Base-by-base conservation (phyloP, 2,888 invertebrate species). In the Copidosoma aretas region DNA sequence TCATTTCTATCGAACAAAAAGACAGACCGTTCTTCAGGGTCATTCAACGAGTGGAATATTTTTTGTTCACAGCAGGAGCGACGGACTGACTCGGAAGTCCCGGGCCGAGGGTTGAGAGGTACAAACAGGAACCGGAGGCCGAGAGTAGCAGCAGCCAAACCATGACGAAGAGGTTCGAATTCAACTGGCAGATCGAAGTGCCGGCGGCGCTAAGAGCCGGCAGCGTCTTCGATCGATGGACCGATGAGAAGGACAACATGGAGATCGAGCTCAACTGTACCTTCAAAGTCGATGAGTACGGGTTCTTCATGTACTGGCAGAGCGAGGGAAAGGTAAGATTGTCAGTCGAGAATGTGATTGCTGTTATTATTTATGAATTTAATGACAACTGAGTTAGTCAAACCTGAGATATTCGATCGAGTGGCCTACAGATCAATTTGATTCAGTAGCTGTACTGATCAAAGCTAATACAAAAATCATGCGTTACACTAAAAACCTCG, bases 121-220 rank as follows among this genome's bases (percentile, higher is more conserved):
- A 39, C 32, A 56, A n/a, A 10, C 2, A 32, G 17, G 32, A 32
- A 8, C 32, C 4, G 8, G 8, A 32, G 32, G 32, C 32, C 32
- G 8, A 32, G 10, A 52, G 51, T 15, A 17, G 21, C 14, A 12
- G 22, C 19, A 12, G n/a, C 15, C 43, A 25, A 32, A 82, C 77
- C 71, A 97, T 97, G 97, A 98, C 98, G 82, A 99, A 99, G 87
- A 94, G 93, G 85, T 98, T 96, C 87, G 98, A 98, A 84, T 99
- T 99, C 88, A 93, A 95, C 88, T 99, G 98, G 98, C 95, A 93
- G 84, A 93, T 95, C 80, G 91, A 93, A 71, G 95, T 98, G 76
- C 98, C 98, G 58, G 93, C 95, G 80, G 89, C 91, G 56, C 88
- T 97, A 59, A 87, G 91, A 62, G 87, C 89, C 82, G 99, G 99